Evolutionary conservation across 2,113 vertebrate genomes (phyloP), one percentile per base, ranked within the genome.

Genomic region (Nerophis lumbriciformis): DNA sequence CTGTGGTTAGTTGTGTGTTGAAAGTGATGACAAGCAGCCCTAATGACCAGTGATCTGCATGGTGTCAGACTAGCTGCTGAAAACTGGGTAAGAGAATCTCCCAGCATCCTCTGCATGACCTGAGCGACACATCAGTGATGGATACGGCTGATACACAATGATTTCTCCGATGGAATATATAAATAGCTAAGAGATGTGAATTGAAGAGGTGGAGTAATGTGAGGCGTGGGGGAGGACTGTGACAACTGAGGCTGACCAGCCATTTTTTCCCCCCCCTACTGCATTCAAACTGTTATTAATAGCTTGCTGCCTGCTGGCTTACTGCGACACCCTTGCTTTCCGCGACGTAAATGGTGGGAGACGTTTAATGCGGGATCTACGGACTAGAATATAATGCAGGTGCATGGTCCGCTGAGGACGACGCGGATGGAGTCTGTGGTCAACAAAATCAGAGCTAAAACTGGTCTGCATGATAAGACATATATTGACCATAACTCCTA

Each of bases 401-500:
- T 28, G 53, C 11, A 16, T 45, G 9, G 45, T 35, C 68, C 28
- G 65, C 57, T 36, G n/a, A 62, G 59, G 57, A 72, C n/a, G 37
- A 16, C 16, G 28, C 14, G 37, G 19, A 38, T 39, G 44, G 61
- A 78, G 72, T n/a, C 28, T 16, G 64, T 8, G 71, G 76, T 81
- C 81, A 85, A 82, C 82, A 88, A 87, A 82, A 85, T 83, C 65
- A 13, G 76, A 81, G 85, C 85, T 86, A 87, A 80, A 28, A 81
- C 83, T 65, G 8, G 85, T 81, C 63, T 5, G 62, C 72, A 52
- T 48, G 53, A 68, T 85, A 82, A 87, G 72, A 73, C 70, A 69
- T 12, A 57, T 65, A 57, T 68, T 64, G 75, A 53, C 66, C 63
- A 75, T 64, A 72, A 54, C 69, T 59, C 73, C 65, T 69, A 80